Percentiles rank a stretch among this genome's conserved stretches.
These are phyloP conservation scores for Xestoiulus laeticollis DNA, from an alignment of 2,888 invertebrate species.

Conservation along the genomic window DNA sequence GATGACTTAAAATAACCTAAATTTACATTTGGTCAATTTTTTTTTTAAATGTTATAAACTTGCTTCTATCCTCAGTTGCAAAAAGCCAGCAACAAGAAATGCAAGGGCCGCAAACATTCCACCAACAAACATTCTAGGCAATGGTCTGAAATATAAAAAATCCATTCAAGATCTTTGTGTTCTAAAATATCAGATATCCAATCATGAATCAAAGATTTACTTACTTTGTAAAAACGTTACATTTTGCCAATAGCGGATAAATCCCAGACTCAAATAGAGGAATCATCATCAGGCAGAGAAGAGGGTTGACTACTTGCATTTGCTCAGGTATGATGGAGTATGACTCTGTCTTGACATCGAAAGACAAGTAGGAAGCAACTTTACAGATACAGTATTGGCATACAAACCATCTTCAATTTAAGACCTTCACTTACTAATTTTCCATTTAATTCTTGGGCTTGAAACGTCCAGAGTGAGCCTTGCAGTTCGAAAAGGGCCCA, in stretches of 20 bases:
- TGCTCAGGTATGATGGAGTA: constrained; percentile 81
- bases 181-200: no score
- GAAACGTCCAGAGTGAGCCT: constrained; percentile 92
- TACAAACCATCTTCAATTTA: not conserved
- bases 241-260: constrained; percentile 81
- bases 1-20: no score
- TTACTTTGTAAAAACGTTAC: constrained; percentile 66
- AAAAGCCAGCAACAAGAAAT: constrained; percentile 84
- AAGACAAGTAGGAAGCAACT: not conserved
- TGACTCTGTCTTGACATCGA: not conserved
- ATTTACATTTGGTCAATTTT: not conserved
- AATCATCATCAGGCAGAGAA: constrained; percentile 79
- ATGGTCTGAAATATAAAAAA: constrained; percentile 69
- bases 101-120: constrained; percentile 85
- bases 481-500: constrained; percentile 98
- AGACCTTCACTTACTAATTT: constrained; percentile 72
- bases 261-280: constrained; percentile 73
- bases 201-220: not conserved
- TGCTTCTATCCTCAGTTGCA: constrained; percentile 80
- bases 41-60: not conserved
- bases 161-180: no score
- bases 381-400: no score
- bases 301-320: constrained; percentile 78
- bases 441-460: constrained; percentile 88
- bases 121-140: constrained; percentile 87